Evolutionary conservation across 2,113 vertebrate species (phyloP).

Genomic region (Melanotaenia duboulayi): DNA sequence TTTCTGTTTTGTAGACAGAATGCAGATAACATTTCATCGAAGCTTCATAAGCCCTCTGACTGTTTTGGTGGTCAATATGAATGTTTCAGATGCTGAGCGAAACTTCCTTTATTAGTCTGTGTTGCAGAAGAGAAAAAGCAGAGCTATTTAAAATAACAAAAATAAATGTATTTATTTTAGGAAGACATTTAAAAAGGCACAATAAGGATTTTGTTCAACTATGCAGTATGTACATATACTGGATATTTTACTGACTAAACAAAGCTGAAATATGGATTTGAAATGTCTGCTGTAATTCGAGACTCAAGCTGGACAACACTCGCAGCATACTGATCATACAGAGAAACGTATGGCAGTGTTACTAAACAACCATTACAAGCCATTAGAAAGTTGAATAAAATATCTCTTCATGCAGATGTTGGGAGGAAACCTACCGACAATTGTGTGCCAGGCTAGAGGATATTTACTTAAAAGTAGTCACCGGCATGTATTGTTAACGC

Average conservation of each 20-base stretch:
- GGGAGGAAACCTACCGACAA: slow-evolving; percentile 22
- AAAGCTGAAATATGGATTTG: slow-evolving; percentile 16
- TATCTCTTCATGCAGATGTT: slow-evolving; percentile 40
- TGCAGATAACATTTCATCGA: slow-evolving; percentile 43
- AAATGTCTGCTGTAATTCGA: slow-evolving; percentile 36
- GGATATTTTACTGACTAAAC: slow-evolving; percentile 37
- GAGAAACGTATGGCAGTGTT: slow-evolving; percentile 38
- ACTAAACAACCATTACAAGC: slow-evolving; percentile 42
- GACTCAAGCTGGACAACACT: slow-evolving; percentile 20
- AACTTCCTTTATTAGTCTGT: background rate
- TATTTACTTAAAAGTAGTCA: slow-evolving; percentile 10
- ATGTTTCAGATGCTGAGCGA: background rate
- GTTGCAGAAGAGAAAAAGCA: background rate
- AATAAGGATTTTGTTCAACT: slow-evolving; percentile 61
- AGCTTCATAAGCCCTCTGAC: slow-evolving; percentile 20
- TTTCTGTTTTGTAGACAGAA: slow-evolving; percentile 46
- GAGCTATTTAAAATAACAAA: slow-evolving; percentile 46
- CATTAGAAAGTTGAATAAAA: slow-evolving; percentile 39
- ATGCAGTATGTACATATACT: slow-evolving; percentile 28
- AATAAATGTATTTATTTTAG: slow-evolving; percentile 68
- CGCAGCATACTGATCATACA: slow-evolving; percentile 38
- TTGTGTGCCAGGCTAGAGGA: slow-evolving; percentile 8
- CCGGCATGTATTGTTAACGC: slow-evolving; percentile 11
- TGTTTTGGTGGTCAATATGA: background rate
- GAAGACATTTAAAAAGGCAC: slow-evolving; percentile 76